Percentiles rank a stretch among this genome's conserved stretches.
Evolutionary conservation across 2,888 invertebrate species (phyloP).

Genomic region (Dromius quadrimaculatus): DNA sequence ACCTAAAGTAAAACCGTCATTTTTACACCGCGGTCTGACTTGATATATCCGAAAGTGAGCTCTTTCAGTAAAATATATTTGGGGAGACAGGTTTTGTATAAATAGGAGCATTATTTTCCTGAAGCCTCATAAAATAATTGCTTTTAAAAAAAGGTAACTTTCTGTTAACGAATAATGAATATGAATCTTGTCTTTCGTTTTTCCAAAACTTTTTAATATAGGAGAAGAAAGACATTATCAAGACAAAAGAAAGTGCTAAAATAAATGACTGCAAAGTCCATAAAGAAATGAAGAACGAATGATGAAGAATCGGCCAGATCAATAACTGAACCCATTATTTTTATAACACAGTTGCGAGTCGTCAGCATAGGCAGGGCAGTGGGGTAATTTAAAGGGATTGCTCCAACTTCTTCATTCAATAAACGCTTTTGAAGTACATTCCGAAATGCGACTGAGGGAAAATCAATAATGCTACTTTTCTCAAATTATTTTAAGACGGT

Average conservation of each 20-base stretch:
- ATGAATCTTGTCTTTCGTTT: slow-evolving; percentile 34
- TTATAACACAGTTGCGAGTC: slow-evolving; percentile 36
- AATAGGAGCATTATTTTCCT: too few species aligned
- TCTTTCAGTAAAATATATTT: too few species aligned
- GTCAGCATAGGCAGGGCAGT: neutral
- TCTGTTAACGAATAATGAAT: slow-evolving; percentile 41
- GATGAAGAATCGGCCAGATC: slow-evolving; percentile 45
- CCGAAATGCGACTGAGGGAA: slow-evolving; percentile 6
- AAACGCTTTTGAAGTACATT: slow-evolving; percentile 27
- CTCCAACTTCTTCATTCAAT: slow-evolving; percentile 34
- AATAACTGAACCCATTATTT: slow-evolving; percentile 48
- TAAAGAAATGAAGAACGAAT: slow-evolving; percentile 49
- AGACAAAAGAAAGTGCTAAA: slow-evolving; percentile 48
- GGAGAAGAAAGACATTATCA: slow-evolving; percentile 48
- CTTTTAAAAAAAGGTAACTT: slow-evolving; percentile 32
- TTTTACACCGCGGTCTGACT: too few species aligned
- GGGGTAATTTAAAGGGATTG: slow-evolving; percentile 7
- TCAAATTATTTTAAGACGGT: slow-evolving; percentile 32
- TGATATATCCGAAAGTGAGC: too few species aligned
- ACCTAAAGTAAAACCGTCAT: too few species aligned
- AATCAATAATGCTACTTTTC: slow-evolving; percentile 33
- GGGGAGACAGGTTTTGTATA: too few species aligned
- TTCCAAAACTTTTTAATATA: slow-evolving; percentile 47
- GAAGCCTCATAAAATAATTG: slow-evolving; percentile 43
- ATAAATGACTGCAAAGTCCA: slow-evolving; percentile 40